A percentile compares a stretch with the other conserved stretches of the same genome.
Conservation (phyloP, 2,888 invertebrate species). For the Diarsia brunnea region DNA sequence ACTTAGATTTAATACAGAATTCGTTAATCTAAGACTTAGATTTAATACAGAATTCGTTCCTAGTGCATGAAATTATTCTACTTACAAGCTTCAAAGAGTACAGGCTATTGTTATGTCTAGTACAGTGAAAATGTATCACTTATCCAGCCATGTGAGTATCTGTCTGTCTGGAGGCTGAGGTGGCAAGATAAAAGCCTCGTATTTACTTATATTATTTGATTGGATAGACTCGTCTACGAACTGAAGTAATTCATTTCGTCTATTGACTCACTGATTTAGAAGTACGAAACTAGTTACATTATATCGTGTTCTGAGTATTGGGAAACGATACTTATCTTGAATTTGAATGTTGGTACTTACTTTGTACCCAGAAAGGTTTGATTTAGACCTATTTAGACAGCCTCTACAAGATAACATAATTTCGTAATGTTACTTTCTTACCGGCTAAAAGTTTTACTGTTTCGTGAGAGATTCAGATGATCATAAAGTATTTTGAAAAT, state of each 20-base stretch:
- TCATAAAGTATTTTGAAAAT: not conserved
- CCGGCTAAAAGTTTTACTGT: not conserved
- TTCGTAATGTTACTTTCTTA: not conserved
- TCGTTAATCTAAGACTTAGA: too few species aligned
- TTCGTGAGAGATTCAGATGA: not conserved
- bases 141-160: constrained; percentile 10
- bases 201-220: constrained; percentile 37
- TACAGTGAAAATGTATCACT: not conserved
- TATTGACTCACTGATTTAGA: constrained; percentile 26
- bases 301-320: not conserved
- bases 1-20: too few species aligned
- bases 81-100: not conserved
- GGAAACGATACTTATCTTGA: not conserved
- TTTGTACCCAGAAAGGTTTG: not conserved
- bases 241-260: constrained; percentile 34
- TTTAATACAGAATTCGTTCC: too few species aligned
- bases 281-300: not conserved
- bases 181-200: constrained; percentile 9
- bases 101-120: not conserved
- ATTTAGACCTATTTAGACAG: not conserved
- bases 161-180: constrained; percentile 7
- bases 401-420: not conserved
- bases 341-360: not conserved
- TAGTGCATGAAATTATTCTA: not conserved
- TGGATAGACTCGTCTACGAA: constrained; percentile 16